Evolutionary conservation across 2,888 invertebrate species (phyloP).

Genomic region (Trichogramma dendrolimi): DNA sequence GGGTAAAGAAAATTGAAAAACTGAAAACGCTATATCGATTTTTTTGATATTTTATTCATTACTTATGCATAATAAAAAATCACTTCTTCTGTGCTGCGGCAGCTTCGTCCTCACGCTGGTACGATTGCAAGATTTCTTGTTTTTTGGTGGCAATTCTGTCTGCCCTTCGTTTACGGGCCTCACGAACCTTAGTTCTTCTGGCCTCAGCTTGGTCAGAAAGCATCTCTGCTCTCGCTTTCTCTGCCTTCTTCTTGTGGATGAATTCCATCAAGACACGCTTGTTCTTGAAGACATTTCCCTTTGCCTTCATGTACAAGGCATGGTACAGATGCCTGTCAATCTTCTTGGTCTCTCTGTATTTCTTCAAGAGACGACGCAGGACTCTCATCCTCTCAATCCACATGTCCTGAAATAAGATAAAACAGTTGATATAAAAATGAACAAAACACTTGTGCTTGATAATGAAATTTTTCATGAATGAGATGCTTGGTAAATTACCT

Average conservation of each 20-base stretch:
- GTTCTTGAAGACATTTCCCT: constrained; percentile 98
- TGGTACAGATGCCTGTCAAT: constrained; percentile 99
- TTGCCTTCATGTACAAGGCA: constrained; percentile 97
- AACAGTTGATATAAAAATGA: neutral
- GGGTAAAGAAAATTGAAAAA: too few relatives aligned
- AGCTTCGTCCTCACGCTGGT: constrained; percentile 83
- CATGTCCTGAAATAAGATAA: constrained; percentile 58
- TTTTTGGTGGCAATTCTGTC: constrained; percentile 92
- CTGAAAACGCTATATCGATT: too few relatives aligned
- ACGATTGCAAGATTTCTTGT: constrained; percentile 82
- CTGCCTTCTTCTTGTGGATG: constrained; percentile 99
- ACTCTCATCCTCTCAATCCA: constrained; percentile 98
- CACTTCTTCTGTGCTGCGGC: constrained; percentile 66
- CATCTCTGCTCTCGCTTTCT: constrained; percentile 97
- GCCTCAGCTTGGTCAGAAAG: constrained; percentile 97
- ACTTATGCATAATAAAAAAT: constrained; percentile 43
- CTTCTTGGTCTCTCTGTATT: constrained; percentile 96
- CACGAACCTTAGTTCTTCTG: constrained; percentile 91
- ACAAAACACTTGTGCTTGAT: neutral
- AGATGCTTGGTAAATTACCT: constrained; percentile 58
- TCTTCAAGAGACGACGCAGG: constrained; percentile 88
- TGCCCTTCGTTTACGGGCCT: constrained; percentile 94
- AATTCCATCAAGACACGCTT: constrained; percentile 99
- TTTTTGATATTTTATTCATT: too few relatives aligned
- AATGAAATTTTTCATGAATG: too few relatives aligned